A percentile compares a stretch with the other conserved stretches of the same genome.
Evolutionary conservation across 2,888 invertebrate genomes (phyloP).

Genomic region (Chrysopilus asiliformis): DNA sequence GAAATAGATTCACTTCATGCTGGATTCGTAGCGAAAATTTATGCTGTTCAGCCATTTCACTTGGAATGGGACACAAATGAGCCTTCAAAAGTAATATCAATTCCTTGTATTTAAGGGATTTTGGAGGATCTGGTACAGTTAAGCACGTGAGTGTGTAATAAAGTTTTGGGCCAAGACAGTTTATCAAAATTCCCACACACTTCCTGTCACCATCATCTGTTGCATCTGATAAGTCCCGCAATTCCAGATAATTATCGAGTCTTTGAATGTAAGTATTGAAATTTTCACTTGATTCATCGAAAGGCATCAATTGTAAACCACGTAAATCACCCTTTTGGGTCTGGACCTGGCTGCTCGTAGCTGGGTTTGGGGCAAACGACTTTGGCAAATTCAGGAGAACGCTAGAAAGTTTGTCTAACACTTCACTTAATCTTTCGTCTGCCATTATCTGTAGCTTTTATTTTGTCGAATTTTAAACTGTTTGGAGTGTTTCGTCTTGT

Average conservation of each 20-base stretch:
- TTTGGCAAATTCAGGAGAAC: neutral
- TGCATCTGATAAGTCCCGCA: neutral
- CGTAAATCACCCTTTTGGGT: neutral
- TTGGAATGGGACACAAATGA: slow-evolving; percentile 5
- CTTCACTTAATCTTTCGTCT: too few relatives aligned
- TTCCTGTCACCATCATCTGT: slow-evolving; percentile 5
- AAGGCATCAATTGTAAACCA: neutral
- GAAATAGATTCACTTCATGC: slow-evolving; percentile 1
- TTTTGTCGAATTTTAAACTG: too few relatives aligned
- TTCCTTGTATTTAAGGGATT: too few relatives aligned
- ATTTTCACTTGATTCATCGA: neutral
- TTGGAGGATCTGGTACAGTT: too few relatives aligned
- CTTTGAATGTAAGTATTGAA: neutral
- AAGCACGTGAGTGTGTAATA: too few relatives aligned
- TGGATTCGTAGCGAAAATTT: slow-evolving; percentile 6
- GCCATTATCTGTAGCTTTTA: too few relatives aligned
- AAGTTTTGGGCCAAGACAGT: too few relatives aligned
- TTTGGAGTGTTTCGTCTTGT: too few relatives aligned
- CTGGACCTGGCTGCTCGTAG: neutral
- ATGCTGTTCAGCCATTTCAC: slow-evolving; percentile 9
- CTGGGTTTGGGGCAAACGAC: neutral
- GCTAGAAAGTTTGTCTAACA: neutral
- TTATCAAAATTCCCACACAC: too few relatives aligned
- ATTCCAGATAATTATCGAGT: neutral
- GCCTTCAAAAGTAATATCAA: too few relatives aligned